A percentile compares a stretch with the other conserved stretches of the same genome.
Conservation (phyloP, 2,113 vertebrate species). For the Procavia capensis region DNA sequence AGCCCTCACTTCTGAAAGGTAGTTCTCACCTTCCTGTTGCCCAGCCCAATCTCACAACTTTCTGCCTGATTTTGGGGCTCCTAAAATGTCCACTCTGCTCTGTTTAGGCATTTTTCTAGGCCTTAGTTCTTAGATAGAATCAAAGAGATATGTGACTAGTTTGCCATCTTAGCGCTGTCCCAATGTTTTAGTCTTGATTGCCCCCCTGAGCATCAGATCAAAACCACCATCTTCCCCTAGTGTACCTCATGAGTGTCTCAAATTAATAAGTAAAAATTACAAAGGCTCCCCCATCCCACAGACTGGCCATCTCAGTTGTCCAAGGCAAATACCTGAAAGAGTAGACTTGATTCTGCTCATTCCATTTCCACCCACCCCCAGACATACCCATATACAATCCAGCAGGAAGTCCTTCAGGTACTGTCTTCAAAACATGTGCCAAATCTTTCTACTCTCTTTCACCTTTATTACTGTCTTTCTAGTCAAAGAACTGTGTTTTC, state of each 20-base stretch:
- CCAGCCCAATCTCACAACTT: too few relatives aligned
- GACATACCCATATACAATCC: not conserved
- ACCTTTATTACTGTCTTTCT: not conserved
- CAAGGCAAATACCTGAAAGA: not conserved
- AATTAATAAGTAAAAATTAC: not conserved
- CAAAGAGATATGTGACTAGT: too few relatives aligned
- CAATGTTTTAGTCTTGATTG: not conserved
- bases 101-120: too few relatives aligned
- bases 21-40: too few relatives aligned
- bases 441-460: not conserved
- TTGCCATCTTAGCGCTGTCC: too few relatives aligned
- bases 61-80: too few relatives aligned
- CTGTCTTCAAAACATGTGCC: not conserved
- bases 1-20: too few relatives aligned
- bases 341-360: not conserved
- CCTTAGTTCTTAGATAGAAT: too few relatives aligned
- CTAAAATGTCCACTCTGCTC: too few relatives aligned
- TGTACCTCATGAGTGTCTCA: not conserved
- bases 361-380: not conserved
- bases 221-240: not conserved
- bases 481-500: not conserved
- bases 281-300: not conserved
- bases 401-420: not conserved
- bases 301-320: not conserved
- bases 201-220: not conserved